These are phyloP conservation scores for Neoarius graeffei DNA, from an alignment of 2,113 vertebrate genomes.

Conservation along the genomic window DNA sequence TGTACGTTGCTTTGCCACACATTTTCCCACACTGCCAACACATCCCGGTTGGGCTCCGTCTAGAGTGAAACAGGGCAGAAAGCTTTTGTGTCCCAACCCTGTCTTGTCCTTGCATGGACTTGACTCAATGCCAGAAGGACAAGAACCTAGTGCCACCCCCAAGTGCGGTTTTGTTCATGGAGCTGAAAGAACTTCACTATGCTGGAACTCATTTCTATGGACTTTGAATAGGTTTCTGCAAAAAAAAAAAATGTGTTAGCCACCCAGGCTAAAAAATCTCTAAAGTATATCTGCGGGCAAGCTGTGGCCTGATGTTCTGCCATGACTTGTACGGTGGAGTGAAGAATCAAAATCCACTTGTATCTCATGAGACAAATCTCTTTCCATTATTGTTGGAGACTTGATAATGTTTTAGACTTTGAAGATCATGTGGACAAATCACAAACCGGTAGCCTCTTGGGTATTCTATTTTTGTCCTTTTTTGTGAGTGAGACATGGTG, in stretches of 20 bases:
- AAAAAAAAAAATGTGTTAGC: slow-evolving; percentile 14
- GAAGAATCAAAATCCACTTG: slow-evolving; percentile 2
- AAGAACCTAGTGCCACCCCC: slow-evolving; percentile 72
- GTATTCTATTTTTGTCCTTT: slow-evolving; percentile 49
- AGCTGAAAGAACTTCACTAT: slow-evolving; percentile 69
- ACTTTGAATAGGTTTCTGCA: slow-evolving; percentile 56
- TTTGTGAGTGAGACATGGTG: slow-evolving; percentile 36
- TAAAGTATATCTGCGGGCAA: slow-evolving; percentile 8
- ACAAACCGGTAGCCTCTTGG: slow-evolving; percentile 14
- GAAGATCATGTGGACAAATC: slow-evolving; percentile 46
- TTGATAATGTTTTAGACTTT: slow-evolving; percentile 33
- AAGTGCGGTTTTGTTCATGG: slow-evolving; percentile 68
- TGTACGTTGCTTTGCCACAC: slow-evolving; percentile 63
- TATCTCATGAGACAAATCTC: slow-evolving; percentile 19
- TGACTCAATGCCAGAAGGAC: slow-evolving; percentile 72
- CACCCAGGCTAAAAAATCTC: neutral
- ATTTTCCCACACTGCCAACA: slow-evolving; percentile 82
- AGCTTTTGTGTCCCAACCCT: slow-evolving; percentile 73
- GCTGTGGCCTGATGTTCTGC: slow-evolving; percentile 10
- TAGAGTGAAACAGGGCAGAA: slow-evolving; percentile 63
- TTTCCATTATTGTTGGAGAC: slow-evolving; percentile 12
- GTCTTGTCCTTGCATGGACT: slow-evolving; percentile 77
- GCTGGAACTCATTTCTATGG: slow-evolving; percentile 63
- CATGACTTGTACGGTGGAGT: neutral
- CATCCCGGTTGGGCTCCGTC: slow-evolving; percentile 70